Evolutionary conservation across 2,797 vertebrate species (phyloP).

Genomic region (Chaetodon trifasciatus): DNA sequence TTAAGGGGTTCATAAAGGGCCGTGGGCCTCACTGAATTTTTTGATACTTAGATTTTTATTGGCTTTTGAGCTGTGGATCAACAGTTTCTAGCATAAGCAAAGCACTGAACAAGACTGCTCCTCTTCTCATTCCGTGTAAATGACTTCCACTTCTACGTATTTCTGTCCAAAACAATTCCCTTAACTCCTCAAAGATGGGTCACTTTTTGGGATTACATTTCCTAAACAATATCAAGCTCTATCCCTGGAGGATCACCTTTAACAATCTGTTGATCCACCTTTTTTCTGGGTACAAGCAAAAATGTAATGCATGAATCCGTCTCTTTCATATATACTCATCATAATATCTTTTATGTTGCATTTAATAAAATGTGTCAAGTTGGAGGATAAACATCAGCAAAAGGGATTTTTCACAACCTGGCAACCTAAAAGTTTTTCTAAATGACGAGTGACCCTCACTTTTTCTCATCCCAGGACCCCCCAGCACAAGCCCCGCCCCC

Average conservation of each 20-base stretch:
- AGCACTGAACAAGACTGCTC: background rate
- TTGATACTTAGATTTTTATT: too few relatives aligned
- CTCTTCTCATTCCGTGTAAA: background rate
- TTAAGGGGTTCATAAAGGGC: background rate
- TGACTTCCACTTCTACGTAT: background rate
- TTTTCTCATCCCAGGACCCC: constrained; percentile 85
- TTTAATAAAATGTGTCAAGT: background rate
- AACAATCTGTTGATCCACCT: background rate
- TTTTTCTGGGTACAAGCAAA: background rate
- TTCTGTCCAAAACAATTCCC: background rate
- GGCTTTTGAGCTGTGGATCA: too few relatives aligned
- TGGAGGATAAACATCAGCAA: background rate
- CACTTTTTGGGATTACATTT: background rate
- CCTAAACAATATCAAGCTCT: background rate
- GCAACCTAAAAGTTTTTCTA: background rate
- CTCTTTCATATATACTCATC: background rate
- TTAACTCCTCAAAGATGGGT: too few relatives aligned
- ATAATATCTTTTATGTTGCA: background rate
- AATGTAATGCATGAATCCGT: background rate
- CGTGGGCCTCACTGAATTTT: background rate
- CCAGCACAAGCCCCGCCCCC: constrained; percentile 86
- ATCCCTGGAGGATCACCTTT: background rate
- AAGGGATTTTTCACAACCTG: background rate
- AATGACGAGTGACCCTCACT: background rate
- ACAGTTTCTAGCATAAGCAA: too few relatives aligned